Percentiles rank a stretch among this genome's conserved stretches.
phyloP scores from a whole-genome alignment of 2,113 vertebrate species.

The Hassar affinis region DNA sequence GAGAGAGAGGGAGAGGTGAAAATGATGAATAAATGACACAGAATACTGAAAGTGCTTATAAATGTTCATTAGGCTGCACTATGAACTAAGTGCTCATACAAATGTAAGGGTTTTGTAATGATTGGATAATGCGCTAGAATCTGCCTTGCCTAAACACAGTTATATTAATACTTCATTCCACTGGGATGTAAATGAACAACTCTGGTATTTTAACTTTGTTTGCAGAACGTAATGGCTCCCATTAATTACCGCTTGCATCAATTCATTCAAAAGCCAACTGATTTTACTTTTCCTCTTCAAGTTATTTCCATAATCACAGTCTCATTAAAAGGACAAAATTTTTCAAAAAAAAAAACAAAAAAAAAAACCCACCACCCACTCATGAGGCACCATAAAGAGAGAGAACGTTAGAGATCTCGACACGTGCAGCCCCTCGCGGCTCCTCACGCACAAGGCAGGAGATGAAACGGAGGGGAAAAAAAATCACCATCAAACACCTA shows the following conservation, averaged over 20 bases:
- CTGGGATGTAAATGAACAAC: neutral
- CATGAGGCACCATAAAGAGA: constrained; percentile 53
- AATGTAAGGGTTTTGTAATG: neutral
- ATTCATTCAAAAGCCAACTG: neutral
- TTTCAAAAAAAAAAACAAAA: constrained; percentile 51
- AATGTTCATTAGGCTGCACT: neutral
- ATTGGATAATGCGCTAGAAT: neutral
- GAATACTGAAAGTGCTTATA: neutral
- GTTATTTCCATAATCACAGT: neutral
- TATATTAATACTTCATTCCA: neutral
- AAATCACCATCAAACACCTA: constrained; percentile 88
- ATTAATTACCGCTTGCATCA: neutral
- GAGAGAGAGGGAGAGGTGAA: neutral
- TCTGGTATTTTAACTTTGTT: neutral
- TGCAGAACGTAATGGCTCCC: neutral
- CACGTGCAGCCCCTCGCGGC: constrained; percentile 61
- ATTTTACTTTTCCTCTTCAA: neutral
- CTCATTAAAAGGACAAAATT: neutral
- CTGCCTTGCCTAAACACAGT: neutral
- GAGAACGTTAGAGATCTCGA: constrained; percentile 19
- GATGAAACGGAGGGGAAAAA: constrained; percentile 82
- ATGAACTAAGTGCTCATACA: neutral
- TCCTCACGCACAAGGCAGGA: constrained; percentile 75
- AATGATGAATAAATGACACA: neutral
- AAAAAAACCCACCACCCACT: constrained; percentile 56